Percentiles rank a stretch among this genome's conserved stretches.
These are phyloP conservation scores for Capromys pilorides DNA, from an alignment of 2,797 vertebrate species.

Conservation along the genomic window DNA sequence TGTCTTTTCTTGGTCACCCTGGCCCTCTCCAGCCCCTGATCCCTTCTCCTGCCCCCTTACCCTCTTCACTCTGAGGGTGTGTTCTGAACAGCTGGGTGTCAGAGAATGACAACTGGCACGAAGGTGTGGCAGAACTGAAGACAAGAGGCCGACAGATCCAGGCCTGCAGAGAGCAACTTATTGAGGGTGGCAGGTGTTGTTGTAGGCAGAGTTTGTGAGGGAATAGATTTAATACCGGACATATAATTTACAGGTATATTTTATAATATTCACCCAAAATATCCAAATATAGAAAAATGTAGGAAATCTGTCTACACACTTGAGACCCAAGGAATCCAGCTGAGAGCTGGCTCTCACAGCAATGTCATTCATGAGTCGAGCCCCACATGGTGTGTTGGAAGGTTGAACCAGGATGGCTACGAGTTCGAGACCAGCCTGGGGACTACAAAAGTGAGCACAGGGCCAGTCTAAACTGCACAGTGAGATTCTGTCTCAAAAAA, in stretches of 20 bases:
- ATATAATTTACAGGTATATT: neutral
- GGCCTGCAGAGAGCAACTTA: neutral
- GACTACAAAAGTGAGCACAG: too few species aligned
- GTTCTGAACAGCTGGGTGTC: neutral
- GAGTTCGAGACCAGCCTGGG: too few species aligned
- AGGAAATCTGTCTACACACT: neutral
- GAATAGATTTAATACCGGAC: neutral
- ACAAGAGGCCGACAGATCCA: neutral
- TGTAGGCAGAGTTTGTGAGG: neutral
- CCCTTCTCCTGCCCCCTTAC: neutral
- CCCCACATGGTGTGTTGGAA: too few species aligned
- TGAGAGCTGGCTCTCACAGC: neutral
- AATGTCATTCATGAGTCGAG: neutral
- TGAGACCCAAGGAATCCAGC: neutral
- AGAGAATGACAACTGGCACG: neutral
- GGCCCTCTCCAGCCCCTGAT: neutral
- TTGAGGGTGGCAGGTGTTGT: neutral
- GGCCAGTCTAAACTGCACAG: too few species aligned
- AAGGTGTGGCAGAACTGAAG: neutral
- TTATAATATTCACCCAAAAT: neutral
- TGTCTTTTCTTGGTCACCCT: neutral
- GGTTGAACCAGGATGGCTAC: too few species aligned
- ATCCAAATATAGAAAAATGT: neutral
- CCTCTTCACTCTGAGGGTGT: neutral
- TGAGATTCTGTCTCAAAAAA: too few species aligned